Evolutionary conservation across 2,113 vertebrate species (phyloP).

Genomic region (Antechinus stuartii): DNA sequence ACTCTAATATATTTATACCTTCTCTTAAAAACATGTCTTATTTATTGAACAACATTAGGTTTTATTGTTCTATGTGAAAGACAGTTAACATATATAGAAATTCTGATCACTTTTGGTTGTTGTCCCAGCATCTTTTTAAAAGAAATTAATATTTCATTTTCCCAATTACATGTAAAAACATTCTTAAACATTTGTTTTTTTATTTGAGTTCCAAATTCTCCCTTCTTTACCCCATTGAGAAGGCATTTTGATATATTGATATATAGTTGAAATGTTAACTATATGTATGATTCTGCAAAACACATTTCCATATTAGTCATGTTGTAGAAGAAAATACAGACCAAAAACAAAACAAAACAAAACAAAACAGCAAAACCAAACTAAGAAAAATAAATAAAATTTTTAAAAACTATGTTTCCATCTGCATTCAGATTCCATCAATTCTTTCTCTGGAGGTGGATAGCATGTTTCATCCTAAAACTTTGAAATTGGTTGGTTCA

Average conservation of each 20-base stretch:
- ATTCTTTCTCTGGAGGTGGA: not conserved
- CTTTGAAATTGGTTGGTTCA: not conserved
- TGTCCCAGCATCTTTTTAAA: slow-evolving; percentile 18
- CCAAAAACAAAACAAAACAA: no score
- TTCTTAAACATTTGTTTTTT: not conserved
- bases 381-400: not conserved
- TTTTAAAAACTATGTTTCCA: not conserved
- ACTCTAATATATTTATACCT: not conserved
- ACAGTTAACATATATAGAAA: slow-evolving; percentile 22
- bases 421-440: not conserved
- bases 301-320: not conserved
- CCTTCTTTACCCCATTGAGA: not conserved
- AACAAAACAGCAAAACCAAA: not conserved
- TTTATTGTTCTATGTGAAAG: slow-evolving; percentile 26
- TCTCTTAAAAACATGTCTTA: not conserved
- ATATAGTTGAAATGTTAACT: no score
- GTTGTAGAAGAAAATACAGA: not conserved
- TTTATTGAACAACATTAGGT: not conserved
- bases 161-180: not conserved
- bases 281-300: not conserved
- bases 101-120: slow-evolving; percentile 17
- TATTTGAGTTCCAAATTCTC: not conserved
- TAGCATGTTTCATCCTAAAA: not conserved
- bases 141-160: not conserved
- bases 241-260: not conserved